A percentile compares a stretch with the other conserved stretches of the same genome.
Evolutionary conservation across 2,797 vertebrate genomes (phyloP).

Genomic region (Heliangelus exortis): DNA sequence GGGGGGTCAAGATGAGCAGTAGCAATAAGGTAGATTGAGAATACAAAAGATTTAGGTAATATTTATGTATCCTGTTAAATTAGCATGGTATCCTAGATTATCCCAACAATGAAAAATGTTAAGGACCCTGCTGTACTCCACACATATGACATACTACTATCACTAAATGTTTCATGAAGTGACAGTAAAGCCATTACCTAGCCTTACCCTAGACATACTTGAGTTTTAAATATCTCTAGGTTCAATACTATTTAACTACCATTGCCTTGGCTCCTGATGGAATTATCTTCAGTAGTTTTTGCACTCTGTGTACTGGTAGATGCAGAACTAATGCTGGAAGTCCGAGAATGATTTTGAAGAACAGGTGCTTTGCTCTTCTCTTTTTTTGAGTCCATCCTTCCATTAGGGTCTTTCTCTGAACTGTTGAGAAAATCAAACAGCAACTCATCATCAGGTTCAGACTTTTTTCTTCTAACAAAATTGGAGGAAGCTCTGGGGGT

Average conservation of each 20-base stretch:
- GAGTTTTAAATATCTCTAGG: slow-evolving; percentile 17
- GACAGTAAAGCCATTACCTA: background rate
- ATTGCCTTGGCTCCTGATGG: slow-evolving; percentile 81
- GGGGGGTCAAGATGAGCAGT: background rate
- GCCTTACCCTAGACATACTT: background rate
- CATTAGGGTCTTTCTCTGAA: slow-evolving; percentile 86
- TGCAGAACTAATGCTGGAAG: slow-evolving; percentile 84
- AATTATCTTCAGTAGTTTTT: slow-evolving; percentile 84
- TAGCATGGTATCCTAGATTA: background rate
- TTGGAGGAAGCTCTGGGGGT: slow-evolving; percentile 81
- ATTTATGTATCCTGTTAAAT: background rate
- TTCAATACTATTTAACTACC: slow-evolving; percentile 79
- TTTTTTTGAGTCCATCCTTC: slow-evolving; percentile 83
- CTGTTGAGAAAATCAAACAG: slow-evolving; percentile 99
- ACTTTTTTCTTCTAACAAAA: slow-evolving; percentile 92
- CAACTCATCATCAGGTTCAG: slow-evolving; percentile 91
- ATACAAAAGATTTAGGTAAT: background rate
- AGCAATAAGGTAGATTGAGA: rapidly evolving
- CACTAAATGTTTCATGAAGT: background rate
- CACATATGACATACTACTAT: background rate
- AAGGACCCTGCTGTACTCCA: background rate
- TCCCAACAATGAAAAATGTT: background rate
- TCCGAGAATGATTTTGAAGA: slow-evolving; percentile 82
- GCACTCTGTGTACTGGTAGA: slow-evolving; percentile 81
- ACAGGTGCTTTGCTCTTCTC: slow-evolving; percentile 80